phyloP scores from a whole-genome alignment of 2,888 invertebrate genomes.

The Drosophila meridiana region DNA sequence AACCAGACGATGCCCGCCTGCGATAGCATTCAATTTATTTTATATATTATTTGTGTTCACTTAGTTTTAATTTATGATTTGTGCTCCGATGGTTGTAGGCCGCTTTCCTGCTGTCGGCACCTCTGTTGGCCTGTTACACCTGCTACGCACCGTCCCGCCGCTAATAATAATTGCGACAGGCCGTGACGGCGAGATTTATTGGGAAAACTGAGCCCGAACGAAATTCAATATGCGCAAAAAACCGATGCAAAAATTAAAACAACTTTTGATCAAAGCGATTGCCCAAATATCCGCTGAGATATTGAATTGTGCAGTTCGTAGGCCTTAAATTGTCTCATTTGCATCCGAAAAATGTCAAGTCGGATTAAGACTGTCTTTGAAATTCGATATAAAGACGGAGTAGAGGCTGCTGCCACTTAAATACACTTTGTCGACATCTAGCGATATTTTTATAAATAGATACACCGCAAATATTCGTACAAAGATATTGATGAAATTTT shows the following conservation, averaged over 20 bases:
- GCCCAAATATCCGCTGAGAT: slow-evolving; percentile 17
- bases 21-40: slow-evolving; percentile 35
- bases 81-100: slow-evolving; percentile 11
- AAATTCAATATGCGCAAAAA: slow-evolving; percentile 4
- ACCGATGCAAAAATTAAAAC: slow-evolving; percentile 9
- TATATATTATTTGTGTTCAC: slow-evolving; percentile 33
- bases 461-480: not conserved
- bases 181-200: slow-evolving; percentile 30
- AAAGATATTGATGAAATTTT: not conserved
- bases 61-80: slow-evolving; percentile 52
- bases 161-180: slow-evolving; percentile 54
- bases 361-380: slow-evolving; percentile 5
- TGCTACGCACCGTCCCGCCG: slow-evolving; percentile 21
- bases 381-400: not conserved
- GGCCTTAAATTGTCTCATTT: slow-evolving; percentile 19
- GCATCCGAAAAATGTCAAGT: slow-evolving; percentile 15
- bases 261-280: slow-evolving; percentile 40
- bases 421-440: not conserved
- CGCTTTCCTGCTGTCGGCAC: slow-evolving; percentile 10
- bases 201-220: slow-evolving; percentile 18
- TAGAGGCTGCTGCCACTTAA: not conserved
- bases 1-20: slow-evolving; percentile 35
- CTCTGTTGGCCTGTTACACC: slow-evolving; percentile 8
- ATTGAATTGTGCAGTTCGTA: slow-evolving; percentile 6
- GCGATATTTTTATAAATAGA: not conserved